These are phyloP conservation scores for Glyptemys insculpta DNA, from an alignment of 2,797 vertebrate species.

Conservation along the genomic window DNA sequence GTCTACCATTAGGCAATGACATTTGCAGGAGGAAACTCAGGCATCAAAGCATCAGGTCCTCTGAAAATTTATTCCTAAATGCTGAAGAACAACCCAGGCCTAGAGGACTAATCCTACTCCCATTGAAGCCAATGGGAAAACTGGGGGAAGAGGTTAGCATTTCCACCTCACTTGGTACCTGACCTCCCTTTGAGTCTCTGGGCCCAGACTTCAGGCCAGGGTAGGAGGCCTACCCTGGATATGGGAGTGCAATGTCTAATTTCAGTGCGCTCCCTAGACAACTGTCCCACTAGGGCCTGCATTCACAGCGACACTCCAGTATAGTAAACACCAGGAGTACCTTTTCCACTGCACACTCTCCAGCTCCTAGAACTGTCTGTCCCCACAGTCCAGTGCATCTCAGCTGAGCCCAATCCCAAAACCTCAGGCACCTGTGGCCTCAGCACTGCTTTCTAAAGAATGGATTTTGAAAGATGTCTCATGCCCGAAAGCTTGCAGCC, in stretches of 20 bases:
- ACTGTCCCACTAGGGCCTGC: background rate
- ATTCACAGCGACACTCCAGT: background rate
- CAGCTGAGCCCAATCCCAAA: background rate
- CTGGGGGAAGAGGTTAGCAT: background rate
- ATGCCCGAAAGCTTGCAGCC: background rate
- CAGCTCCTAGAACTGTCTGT: background rate
- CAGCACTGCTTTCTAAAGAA: background rate
- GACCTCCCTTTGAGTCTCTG: background rate
- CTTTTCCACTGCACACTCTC: background rate
- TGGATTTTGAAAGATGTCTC: background rate
- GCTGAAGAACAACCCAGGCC: background rate
- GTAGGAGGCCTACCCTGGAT: background rate
- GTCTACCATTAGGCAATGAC: background rate
- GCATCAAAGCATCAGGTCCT: background rate
- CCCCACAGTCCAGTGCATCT: background rate
- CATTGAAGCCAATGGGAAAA: background rate
- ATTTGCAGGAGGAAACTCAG: background rate
- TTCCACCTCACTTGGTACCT: background rate
- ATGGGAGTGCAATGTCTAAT: background rate
- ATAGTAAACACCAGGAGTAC: background rate
- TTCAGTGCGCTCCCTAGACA: background rate
- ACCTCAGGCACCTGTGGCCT: background rate
- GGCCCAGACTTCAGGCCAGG: background rate
- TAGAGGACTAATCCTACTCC: background rate
- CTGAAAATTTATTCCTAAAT: background rate